These are phyloP conservation scores for Phalangium opilio DNA, from an alignment of 2,888 invertebrate species.

Conservation along the genomic window DNA sequence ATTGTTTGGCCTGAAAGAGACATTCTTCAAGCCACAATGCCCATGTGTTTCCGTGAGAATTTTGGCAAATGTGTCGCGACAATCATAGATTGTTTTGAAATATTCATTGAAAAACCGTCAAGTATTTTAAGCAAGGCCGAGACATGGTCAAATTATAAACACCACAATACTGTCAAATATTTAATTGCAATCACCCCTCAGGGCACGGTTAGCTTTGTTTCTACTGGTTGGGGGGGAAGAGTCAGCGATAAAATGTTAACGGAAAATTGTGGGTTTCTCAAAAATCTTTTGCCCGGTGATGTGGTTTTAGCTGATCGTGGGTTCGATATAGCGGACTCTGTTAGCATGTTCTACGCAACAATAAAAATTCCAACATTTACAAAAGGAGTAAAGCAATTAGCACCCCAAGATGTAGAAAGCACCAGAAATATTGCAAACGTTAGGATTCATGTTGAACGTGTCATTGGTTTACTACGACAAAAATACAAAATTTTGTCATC, in stretches of 20 bases:
- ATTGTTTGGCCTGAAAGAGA: neutral
- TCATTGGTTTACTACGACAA: slow-evolving; percentile 9
- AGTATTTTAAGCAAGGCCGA: slow-evolving; percentile 5
- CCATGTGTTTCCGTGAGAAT: neutral
- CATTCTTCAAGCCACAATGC: neutral
- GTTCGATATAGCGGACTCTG: slow-evolving; percentile 16
- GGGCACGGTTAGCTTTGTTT: slow-evolving; percentile 20
- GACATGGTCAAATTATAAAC: slow-evolving; percentile 21
- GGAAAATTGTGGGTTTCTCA: slow-evolving; percentile 17
- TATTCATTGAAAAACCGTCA: neutral
- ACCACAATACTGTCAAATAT: slow-evolving; percentile 21
- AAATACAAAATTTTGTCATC: slow-evolving; percentile 18
- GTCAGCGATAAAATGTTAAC: slow-evolving; percentile 21
- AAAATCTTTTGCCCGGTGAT: slow-evolving; percentile 17
- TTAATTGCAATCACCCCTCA: slow-evolving; percentile 22
- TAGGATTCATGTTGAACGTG: slow-evolving; percentile 20
- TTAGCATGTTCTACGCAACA: slow-evolving; percentile 1
- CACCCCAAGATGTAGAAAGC: neutral
- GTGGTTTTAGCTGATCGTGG: slow-evolving; percentile 21
- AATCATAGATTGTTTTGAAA: slow-evolving; percentile 6
- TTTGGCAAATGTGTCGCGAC: neutral
- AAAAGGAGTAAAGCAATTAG: neutral
- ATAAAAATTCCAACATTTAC: slow-evolving; percentile 18
- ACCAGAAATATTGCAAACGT: slow-evolving; percentile 4
- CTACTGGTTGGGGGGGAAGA: slow-evolving; percentile 20